These are phyloP conservation scores for Aplysina aerophoba DNA, from an alignment of 37 sponge, comb jelly and placozoan species.

Conservation along the genomic window DNA sequence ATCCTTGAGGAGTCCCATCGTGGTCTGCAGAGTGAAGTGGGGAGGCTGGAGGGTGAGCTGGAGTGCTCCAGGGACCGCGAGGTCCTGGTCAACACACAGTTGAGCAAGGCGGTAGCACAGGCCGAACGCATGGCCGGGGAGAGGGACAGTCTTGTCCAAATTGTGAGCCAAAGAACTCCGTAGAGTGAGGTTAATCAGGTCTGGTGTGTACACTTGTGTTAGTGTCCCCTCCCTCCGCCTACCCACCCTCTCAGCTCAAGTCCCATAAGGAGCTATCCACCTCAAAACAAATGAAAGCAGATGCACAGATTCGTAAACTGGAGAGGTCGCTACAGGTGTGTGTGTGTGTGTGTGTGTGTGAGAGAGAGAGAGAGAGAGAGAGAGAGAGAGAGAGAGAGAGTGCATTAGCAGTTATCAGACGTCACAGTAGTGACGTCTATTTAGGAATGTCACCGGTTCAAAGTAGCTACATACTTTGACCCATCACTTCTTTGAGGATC, in stretches of 20 bases:
- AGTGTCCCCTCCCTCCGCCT: neutral
- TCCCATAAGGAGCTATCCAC: neutral
- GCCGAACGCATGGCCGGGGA: slow-evolving; percentile 62
- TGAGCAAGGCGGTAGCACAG: slow-evolving; percentile 41
- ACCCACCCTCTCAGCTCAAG: slow-evolving; percentile 22
- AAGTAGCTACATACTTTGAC: too few relatives aligned
- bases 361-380: neutral
- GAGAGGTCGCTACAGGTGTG: slow-evolving; percentile 19
- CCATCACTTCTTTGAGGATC: too few relatives aligned
- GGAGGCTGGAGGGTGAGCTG: slow-evolving; percentile 40
- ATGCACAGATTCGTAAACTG: neutral
- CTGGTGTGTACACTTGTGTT: slow-evolving; percentile 5
- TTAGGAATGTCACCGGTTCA: too few relatives aligned
- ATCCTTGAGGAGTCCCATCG: slow-evolving; percentile 25
- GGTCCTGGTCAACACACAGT: slow-evolving; percentile 28
- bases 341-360: neutral
- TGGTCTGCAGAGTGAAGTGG: slow-evolving; percentile 29
- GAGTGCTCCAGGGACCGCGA: slow-evolving; percentile 61
- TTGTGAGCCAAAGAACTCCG: slow-evolving; percentile 36
- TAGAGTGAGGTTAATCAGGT: neutral
- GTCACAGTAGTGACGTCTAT: neutral
- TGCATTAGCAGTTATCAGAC: neutral
- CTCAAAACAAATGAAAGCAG: neutral
- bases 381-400: neutral
- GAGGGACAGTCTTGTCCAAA: slow-evolving; percentile 47